Percentiles rank a stretch among this genome's conserved stretches.
These are phyloP conservation scores for Pammene fasciana DNA, from an alignment of 2,888 invertebrate genomes.

Conservation along the genomic window DNA sequence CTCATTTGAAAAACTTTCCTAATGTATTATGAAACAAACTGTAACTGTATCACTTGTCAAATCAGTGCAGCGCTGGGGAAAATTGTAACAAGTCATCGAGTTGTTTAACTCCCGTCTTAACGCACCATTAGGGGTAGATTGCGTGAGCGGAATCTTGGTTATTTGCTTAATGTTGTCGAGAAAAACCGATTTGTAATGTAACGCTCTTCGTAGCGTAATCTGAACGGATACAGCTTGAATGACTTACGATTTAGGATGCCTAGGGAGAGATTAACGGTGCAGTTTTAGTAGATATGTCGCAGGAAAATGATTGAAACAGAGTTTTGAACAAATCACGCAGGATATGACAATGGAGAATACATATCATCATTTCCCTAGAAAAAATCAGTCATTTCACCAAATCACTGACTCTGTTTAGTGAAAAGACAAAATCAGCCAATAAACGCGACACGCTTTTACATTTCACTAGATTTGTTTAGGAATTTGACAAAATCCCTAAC, in stretches of 20 bases:
- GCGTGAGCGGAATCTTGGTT: conserved; percentile 72
- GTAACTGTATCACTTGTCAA: conserved; percentile 40
- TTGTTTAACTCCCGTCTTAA: conserved; percentile 73
- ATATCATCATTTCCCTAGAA: too few species aligned
- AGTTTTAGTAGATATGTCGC: not conserved
- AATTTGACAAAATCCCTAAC: too few species aligned
- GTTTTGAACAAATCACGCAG: too few species aligned
- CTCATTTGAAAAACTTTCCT: conserved; percentile 27
- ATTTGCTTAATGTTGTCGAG: conserved; percentile 76
- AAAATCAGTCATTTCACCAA: too few species aligned
- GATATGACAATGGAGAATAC: too few species aligned
- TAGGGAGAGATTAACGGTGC: conserved; percentile 7
- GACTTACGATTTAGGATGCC: conserved; percentile 17
- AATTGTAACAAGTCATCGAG: conserved; percentile 74
- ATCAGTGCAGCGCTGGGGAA: conserved; percentile 51
- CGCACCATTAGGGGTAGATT: conserved; percentile 77
- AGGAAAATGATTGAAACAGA: too few species aligned
- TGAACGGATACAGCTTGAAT: conserved; percentile 19
- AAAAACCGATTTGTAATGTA: conserved; percentile 72
- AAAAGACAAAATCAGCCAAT: too few species aligned
- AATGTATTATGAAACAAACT: conserved; percentile 30
- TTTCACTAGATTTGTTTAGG: too few species aligned
- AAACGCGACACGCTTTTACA: too few species aligned
- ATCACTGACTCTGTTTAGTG: too few species aligned
- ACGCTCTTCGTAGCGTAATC: conserved; percentile 43